Base-by-base conservation (phyloP, 2,888 invertebrate genomes). In the Cheilosia vulpina region DNA sequence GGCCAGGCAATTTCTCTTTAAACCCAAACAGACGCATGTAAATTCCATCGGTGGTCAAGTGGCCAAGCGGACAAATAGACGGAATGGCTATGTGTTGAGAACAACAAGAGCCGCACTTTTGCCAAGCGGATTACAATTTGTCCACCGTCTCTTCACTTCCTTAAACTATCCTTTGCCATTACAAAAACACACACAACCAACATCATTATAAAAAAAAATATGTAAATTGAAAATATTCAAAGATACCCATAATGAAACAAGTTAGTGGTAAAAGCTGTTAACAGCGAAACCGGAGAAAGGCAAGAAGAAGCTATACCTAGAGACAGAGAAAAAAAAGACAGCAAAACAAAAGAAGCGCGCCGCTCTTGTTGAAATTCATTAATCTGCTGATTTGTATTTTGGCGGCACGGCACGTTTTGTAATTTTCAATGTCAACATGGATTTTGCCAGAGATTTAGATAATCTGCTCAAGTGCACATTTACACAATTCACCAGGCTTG, bases 381-480 rank as follows among this genome's bases (percentile, higher is more conserved):
- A 80, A 84, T 80, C 69, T 76, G 75, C 80, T 80, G 84, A 84
- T 84, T 84, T 84, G 84, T 84, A 80, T 84, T 80, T 80, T 66
- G 84, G 84, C 80, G 66, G 80, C 84, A 76, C 31, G 80, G 84
- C 84, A 84, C 84, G 84, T 84, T 84, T 79, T 84, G 84, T 84
- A 84, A 84, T 84, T 84, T 84, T 84, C 84, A 84, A 84, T 84
- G 84, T 84, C 84, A 84, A 84, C 84, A 84, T 52, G 84, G 84
- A 84, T 80, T 80, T 80, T 41, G 80, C 73, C 80, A 84, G 80
- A 80, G 84, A 84, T 84, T 84, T 80, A 84, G 84, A 84, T 84
- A 84, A 84, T 84, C 84, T 84, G 47, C 60, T 76, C 80, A 80
- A 84, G 84, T 84, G 84, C 80, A 84, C 84, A 80, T 84, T 84